Evolutionary conservation across 2,888 invertebrate species (phyloP), one percentile per base, ranked within the genome.

Genomic region (Cheilosia grossa): DNA sequence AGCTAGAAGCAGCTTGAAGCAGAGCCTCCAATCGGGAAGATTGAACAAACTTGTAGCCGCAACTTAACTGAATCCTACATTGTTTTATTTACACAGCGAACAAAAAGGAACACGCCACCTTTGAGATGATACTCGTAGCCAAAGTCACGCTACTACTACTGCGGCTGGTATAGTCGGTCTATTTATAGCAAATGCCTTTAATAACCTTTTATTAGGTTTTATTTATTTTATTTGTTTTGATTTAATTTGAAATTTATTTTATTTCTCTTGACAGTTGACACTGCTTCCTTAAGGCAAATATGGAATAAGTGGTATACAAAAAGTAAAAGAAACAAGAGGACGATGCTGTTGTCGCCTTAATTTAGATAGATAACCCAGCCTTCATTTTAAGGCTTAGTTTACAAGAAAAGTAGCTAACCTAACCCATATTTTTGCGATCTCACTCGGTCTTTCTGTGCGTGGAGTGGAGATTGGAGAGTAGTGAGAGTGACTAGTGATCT

Each of bases 341-440:
- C 72, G 73, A 73, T 73, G 82, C 59, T 70, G 66, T 77, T 49
- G 77, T 56, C 82, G 79, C 73, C 78, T 83, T 74, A 74, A 79
- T 83, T 69, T 69, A 63, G 73, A 78, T 79, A 79, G 82, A 83
- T 83, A 83, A 79, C 82, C 79, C 64, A 74, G 82, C 79, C 74
- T 79, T 21, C 47, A 74, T 79, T 79, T 53, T 78, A 69, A 79
- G 69, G 67, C 78, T 73, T 56, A 78, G 58, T 69, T 67, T 73
- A 66, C 64, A 47, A 59, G 51, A 19, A 54, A 54, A 37, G n/a
- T 75, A 53, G n/a, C 44, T 33, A 19, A 9, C 19, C 44, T 33
- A 19, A 9, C 2, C 54, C 56, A 47, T 15, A 47, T 10, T 3
- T 33, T 37, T 13, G 13, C 13, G 37, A 4, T 37, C 17, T 59